Evolutionary conservation across 2,888 invertebrate species (phyloP), one percentile per base, ranked within the genome.

Genomic region (Ganaspis brasiliensis): DNA sequence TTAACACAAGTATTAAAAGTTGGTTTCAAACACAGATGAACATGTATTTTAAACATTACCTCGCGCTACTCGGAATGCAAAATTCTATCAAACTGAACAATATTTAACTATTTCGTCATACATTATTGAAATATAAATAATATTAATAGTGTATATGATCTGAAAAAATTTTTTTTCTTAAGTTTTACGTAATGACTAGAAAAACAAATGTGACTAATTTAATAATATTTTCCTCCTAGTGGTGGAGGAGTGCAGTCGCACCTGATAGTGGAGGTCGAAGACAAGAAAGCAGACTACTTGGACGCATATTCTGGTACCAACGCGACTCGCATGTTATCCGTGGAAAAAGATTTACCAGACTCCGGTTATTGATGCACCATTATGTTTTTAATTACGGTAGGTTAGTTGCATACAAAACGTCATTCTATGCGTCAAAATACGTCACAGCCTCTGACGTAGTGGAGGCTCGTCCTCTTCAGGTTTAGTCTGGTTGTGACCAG

Each of bases 281-380:
- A 14, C 26, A 31, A 73, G 31, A 56, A 74, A 45, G 31, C 70
- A 40, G 49, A 56, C 49, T 63, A 67, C 26, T 37, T 52, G 19
- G 19, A 59, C 0, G 19, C 19, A 52, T 3, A 2, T 56, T 56
- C 24, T 72, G 26, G 52, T 55, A 88, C 89, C 83, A 84, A 45
- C 85, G 12, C 55, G 74, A 24, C 14, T 49, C 73, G 84, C 82
- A 85, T 91, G 89, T 45, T 80, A 61, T 85, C 91, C 91, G 85
- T 73, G 77, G 85, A 81, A 81, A 85, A 88, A 87, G 91, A 91
- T 91, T 91, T 90, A 91, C 90, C 88, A 87, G 87, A 85, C 89
- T 89, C 87, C 89, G 89, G 89, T 91, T 91, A 90, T 90, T 86
- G 90, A 91, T 91, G 91, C 91, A 91, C 90, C 89, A 90, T 89